Base-by-base conservation (phyloP, 2,797 vertebrate genomes). In the Meda fulgida region DNA sequence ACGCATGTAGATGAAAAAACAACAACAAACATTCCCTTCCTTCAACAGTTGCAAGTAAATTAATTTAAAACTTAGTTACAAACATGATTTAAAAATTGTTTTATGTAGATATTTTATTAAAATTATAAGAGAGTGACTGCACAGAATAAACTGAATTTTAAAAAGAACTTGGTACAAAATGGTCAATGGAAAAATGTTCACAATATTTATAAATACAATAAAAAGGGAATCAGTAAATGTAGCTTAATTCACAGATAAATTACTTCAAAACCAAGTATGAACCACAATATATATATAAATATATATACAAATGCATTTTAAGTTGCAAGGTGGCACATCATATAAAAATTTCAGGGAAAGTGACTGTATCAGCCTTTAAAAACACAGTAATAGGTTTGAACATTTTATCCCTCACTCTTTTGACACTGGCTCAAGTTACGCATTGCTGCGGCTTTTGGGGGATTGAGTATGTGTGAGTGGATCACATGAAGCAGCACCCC, bases 241-340 rank as follows among this genome's bases (percentile, higher is more conserved):
- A 5, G n/a, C 38, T 66, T 26, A 34, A 70, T 78, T 84, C 26
- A 84, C 83, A 84, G n/a, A 70, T 78, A 38, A 46, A 34, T 51
- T 46, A 76, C 36, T 36, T 36, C n/a, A 69, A 82, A 84, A 63
- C 4, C 3, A 63, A 84, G n/a, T 38, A 70, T 78, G 13, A 78
- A 78, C 10, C 36, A 29, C 34, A 38, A 19, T 60, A 26, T 58
- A 38, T 55, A 70, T 31, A 51, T 70, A 70, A n/a, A 38, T 70
- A 23, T 40, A 38, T 48, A 18, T 13, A 77, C 13, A 77, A 63
- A 60, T 63, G 26, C 11, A 58, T 81, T 72, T 81, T 60, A 72
- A 46, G 23, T 38, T 48, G 18, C 26, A 65, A 76, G 60, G 46
- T 67, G 46, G 72, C 48, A 77, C 34, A 14, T 23, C n/a, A 60